phyloP scores from a whole-genome alignment of 1,140 invertebrate genomes.

The Philopotamus ludificatus region DNA sequence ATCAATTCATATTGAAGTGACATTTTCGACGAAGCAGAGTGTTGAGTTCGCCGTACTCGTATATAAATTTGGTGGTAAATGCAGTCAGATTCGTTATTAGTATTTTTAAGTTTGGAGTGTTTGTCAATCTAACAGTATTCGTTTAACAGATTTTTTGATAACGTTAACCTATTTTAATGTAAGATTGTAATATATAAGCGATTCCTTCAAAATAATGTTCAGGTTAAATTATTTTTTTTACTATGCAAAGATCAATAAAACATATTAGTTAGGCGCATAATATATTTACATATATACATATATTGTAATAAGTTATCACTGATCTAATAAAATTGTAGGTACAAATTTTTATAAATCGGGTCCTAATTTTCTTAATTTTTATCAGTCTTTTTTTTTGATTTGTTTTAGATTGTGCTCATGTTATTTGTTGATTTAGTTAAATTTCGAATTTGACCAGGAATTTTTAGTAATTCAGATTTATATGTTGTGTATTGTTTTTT shows the following conservation, averaged over 20 bases:
- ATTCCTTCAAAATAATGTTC: conserved; percentile 13
- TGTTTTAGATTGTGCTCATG: too few relatives aligned
- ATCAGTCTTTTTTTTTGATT: too few relatives aligned
- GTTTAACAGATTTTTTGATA: conserved; percentile 8
- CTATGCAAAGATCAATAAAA: conserved; percentile 2
- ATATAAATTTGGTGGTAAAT: background rate
- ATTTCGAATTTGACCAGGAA: too few relatives aligned
- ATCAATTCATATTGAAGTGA: background rate
- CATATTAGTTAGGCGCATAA: background rate
- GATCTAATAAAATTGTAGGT: background rate
- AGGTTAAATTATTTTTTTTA: conserved; percentile 29
- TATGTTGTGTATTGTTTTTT: too few relatives aligned
- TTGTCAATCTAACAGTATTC: conserved; percentile 22
- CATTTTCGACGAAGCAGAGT: background rate
- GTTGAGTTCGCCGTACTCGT: background rate
- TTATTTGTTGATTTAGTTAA: too few relatives aligned
- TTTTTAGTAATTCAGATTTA: too few relatives aligned
- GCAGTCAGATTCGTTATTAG: background rate
- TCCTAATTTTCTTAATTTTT: too few relatives aligned
- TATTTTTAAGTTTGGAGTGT: background rate
- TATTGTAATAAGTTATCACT: background rate
- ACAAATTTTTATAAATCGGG: background rate
- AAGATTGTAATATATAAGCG: conserved; percentile 20
- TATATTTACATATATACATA: too few relatives aligned
- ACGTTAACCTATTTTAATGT: conserved; percentile 9